Conservation (phyloP, 2,797 vertebrate species). For the Catharus ustulatus region DNA sequence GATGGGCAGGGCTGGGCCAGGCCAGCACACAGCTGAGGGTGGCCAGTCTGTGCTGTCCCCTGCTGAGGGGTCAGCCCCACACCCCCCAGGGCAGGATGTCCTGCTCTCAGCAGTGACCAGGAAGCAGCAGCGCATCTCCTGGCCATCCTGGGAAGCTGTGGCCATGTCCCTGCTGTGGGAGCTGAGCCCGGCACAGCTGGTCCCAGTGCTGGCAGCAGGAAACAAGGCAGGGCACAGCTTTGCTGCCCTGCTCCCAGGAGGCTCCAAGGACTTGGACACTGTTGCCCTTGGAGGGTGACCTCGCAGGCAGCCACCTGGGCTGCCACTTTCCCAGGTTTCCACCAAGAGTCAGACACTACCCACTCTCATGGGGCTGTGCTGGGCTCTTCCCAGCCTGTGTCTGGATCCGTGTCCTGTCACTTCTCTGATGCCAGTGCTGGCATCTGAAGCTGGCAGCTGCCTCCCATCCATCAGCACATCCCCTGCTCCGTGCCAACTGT, state of each 20-base stretch:
- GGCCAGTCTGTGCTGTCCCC: neutral
- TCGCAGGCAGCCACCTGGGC: neutral
- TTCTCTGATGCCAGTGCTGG: neutral
- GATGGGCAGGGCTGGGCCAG: neutral
- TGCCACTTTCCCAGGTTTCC: neutral
- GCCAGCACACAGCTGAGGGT: neutral
- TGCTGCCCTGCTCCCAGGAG: neutral
- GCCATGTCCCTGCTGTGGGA: neutral
- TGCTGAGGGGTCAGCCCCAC: neutral
- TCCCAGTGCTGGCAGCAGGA: neutral
- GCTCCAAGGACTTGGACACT: neutral
- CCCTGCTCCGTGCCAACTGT: neutral
- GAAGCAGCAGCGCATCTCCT: neutral
- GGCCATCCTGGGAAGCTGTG: neutral
- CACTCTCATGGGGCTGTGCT: neutral
- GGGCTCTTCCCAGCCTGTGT: neutral
- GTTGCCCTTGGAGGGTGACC: neutral
- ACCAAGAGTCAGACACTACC: neutral
- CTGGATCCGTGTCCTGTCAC: neutral
- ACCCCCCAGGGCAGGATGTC: neutral
- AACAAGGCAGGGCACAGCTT: neutral
- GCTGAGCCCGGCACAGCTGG: neutral
- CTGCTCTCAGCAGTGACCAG: neutral
- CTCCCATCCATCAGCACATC: neutral
- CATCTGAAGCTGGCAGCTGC: slow-evolving; percentile 4